phyloP scores from a whole-genome alignment of 1,140 invertebrate species.

The Chionoecetes opilio region DNA sequence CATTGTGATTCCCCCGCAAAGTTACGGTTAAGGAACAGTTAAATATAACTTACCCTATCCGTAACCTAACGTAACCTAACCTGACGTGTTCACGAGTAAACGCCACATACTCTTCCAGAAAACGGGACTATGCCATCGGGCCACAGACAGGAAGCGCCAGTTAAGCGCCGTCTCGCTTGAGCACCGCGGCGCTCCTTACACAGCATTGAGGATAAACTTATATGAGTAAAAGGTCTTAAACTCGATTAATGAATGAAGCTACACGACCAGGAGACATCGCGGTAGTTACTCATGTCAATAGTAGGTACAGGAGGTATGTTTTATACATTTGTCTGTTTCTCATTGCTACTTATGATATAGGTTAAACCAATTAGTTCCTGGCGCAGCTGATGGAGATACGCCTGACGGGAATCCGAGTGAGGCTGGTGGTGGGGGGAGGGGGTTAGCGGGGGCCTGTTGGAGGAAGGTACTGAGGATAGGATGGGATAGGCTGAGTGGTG shows the following conservation, averaged over 20 bases:
- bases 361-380: conserved; percentile 16
- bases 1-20: too few species aligned
- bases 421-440: background rate
- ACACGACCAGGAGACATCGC: background rate
- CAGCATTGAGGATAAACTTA: background rate
- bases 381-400: conserved; percentile 14
- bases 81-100: too few species aligned
- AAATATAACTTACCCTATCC: too few species aligned
- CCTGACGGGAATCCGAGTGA: conserved; percentile 7
- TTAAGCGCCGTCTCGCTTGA: background rate
- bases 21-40: too few species aligned
- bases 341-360: background rate
- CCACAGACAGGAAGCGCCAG: background rate
- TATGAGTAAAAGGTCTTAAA: background rate
- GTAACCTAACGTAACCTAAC: too few species aligned
- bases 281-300: background rate
- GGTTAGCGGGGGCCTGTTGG: background rate
- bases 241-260: background rate
- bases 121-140: too few species aligned
- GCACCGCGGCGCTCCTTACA: background rate
- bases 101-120: too few species aligned
- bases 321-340: background rate
- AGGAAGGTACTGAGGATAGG: conserved; percentile 15
- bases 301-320: background rate
- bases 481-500: background rate